Conservation (phyloP, 2,797 vertebrate genomes). For the Echiichthys vipera region DNA sequence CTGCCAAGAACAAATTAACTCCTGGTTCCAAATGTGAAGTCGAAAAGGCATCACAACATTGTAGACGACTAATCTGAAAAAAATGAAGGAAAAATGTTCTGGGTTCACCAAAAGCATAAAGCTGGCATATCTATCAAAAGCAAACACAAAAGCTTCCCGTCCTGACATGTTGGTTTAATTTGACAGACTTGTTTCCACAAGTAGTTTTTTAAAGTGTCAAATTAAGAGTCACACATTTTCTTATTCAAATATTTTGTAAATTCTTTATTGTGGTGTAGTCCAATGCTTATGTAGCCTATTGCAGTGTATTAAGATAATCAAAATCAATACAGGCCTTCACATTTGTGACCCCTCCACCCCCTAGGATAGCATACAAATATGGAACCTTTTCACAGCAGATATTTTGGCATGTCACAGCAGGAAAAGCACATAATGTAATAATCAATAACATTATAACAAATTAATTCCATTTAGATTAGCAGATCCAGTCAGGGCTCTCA, state of each 20-base stretch:
- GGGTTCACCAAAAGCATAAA: neutral
- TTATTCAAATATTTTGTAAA: neutral
- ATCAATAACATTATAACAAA: neutral
- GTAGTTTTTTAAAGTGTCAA: neutral
- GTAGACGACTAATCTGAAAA: neutral
- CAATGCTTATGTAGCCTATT: neutral
- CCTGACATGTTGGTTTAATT: too few relatives aligned
- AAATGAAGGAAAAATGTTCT: neutral
- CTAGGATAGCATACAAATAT: neutral
- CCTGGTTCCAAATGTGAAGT: neutral
- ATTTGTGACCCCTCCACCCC: neutral
- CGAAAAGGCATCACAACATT: neutral
- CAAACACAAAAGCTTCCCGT: neutral
- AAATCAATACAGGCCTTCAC: neutral
- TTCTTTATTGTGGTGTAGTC: too few relatives aligned
- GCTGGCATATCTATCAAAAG: neutral
- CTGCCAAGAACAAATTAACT: too few relatives aligned
- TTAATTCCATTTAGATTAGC: neutral
- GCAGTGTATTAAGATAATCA: neutral
- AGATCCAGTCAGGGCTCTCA: neutral
- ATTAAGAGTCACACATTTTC: neutral
- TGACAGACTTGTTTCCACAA: neutral
- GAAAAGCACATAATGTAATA: neutral
- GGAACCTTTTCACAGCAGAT: neutral
- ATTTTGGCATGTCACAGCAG: neutral